Evolutionary conservation across 2,888 invertebrate species (phyloP), one percentile per base, ranked within the genome.

Genomic region (Pseudococcus viburni): DNA sequence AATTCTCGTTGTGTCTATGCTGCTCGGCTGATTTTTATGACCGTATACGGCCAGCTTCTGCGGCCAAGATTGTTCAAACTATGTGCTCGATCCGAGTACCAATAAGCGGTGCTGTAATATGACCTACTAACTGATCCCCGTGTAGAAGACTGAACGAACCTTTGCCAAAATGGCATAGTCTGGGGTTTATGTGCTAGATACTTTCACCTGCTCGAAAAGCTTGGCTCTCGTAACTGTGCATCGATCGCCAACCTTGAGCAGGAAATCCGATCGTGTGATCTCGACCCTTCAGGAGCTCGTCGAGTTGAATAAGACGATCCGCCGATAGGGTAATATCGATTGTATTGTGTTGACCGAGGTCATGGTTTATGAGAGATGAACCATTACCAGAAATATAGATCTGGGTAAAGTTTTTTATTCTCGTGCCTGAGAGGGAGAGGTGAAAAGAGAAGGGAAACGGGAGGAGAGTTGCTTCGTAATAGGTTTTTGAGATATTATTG

Each of bases 131-230:
- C 19, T 59, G 59, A 17, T 51, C 12, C 5, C 17, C 51, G 12
- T 5, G 12, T 46, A 1, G 46, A 2, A 8, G 7, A 33, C 26
- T 33, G 26, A 33, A n/a, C 59, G 59, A 64, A 64, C 64, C 64
- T 64, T 64, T 64, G 64, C 64, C 64, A 64, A 64, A 64, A 64
- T 64, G 64, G 51, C 46, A 46, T 46, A 12, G 46, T 46, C 46
- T 46, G 46, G 46, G 8, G 12, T 46, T 46, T 46, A 46, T 46
- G 46, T 46, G 46, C 46, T 33, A 46, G 9, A 19, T 59, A 59
- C 59, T 59, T 59, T 59, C 59, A 59, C 59, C 59, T 59, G 19
- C n/a, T 19, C 19, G 59, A 59, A 59, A 59, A 19, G 59, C 59
- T 59, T 33, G 26, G 26, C 19, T 5, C 5, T 59, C 59, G 19